These are phyloP conservation scores for Eupeodes corollae DNA, from an alignment of 1,140 invertebrate genomes.

Conservation along the genomic window DNA sequence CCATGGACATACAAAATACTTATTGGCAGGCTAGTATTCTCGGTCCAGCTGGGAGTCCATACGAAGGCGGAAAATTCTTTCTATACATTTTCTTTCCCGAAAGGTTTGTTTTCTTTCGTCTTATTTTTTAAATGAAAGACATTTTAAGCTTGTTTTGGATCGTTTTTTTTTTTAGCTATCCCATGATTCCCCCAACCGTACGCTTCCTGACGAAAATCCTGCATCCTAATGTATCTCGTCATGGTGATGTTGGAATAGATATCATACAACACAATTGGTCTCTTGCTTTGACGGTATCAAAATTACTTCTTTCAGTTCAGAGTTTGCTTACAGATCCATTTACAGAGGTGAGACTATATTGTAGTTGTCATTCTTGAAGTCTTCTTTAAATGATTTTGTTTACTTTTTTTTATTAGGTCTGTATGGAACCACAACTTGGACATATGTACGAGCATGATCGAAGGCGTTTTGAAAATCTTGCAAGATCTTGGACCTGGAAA, in stretches of 20 bases:
- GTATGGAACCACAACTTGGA: conserved; percentile 83
- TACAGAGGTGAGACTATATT: conserved; percentile 47
- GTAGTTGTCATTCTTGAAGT: not conserved
- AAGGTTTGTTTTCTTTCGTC: conserved; percentile 7
- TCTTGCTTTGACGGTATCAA: conserved; percentile 80
- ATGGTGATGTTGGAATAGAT: conserved; percentile 93
- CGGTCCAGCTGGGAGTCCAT: conserved; percentile 79
- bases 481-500: conserved; percentile 80
- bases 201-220: conserved; percentile 83
- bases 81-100: conserved; percentile 76
- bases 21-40: conserved; percentile 89
- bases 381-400: not conserved
- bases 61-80: conserved; percentile 90
- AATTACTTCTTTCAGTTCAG: conserved; percentile 81
- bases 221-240: conserved; percentile 89
- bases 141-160: not conserved
- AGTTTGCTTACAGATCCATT: conserved; percentile 88
- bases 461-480: conserved; percentile 67
- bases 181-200: conserved; percentile 80
- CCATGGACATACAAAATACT: conserved; percentile 67
- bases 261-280: conserved; percentile 95
- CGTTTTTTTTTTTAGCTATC: conserved; percentile 55
- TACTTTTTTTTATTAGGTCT: conserved; percentile 46
- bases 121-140: not conserved
- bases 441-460: conserved; percentile 67